A percentile compares a stretch with the other conserved stretches of the same genome.
These are phyloP conservation scores for Octonoba sinensis DNA, from an alignment of 2,888 invertebrate species.

Conservation along the genomic window DNA sequence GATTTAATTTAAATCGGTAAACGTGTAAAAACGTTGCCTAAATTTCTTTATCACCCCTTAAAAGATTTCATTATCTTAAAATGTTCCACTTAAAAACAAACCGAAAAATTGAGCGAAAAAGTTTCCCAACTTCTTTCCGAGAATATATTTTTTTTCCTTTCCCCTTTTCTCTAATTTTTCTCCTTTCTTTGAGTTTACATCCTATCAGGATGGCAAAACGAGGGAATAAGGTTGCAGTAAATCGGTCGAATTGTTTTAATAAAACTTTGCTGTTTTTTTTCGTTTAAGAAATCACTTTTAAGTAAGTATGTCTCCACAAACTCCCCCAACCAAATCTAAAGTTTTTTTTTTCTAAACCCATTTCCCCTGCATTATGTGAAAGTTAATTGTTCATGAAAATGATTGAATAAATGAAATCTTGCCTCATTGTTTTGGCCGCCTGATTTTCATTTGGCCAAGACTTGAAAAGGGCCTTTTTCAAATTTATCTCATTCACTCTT, in stretches of 20 bases:
- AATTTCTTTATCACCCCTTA: conserved; percentile 52
- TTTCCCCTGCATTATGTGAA: conserved; percentile 16
- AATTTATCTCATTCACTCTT: conserved; percentile 45
- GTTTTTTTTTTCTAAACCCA: background rate
- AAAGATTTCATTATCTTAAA: conserved; percentile 62
- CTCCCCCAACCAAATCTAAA: background rate
- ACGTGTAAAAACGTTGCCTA: background rate
- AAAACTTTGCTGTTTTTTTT: conserved; percentile 24
- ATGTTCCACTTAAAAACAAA: conserved; percentile 24
- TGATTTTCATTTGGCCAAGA: conserved; percentile 46
- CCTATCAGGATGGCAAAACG: conserved; percentile 42
- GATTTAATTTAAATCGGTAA: no score
- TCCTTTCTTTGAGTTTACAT: conserved; percentile 20
- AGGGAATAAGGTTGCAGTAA: conserved; percentile 18
- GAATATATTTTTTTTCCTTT: background rate
- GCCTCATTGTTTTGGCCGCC: conserved; percentile 18
- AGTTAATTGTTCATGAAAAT: conserved; percentile 62
- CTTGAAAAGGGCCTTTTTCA: conserved; percentile 39
- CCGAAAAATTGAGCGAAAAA: conserved; percentile 23
- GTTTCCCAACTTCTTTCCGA: background rate
- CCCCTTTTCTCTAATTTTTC: conserved; percentile 13
- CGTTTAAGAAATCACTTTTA: conserved; percentile 55
- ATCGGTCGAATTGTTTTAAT: conserved; percentile 54
- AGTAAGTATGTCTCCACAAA: background rate
- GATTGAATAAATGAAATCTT: conserved; percentile 59